These are phyloP conservation scores for Epirrhoe alternata DNA, from an alignment of 2,888 invertebrate species.

Conservation along the genomic window DNA sequence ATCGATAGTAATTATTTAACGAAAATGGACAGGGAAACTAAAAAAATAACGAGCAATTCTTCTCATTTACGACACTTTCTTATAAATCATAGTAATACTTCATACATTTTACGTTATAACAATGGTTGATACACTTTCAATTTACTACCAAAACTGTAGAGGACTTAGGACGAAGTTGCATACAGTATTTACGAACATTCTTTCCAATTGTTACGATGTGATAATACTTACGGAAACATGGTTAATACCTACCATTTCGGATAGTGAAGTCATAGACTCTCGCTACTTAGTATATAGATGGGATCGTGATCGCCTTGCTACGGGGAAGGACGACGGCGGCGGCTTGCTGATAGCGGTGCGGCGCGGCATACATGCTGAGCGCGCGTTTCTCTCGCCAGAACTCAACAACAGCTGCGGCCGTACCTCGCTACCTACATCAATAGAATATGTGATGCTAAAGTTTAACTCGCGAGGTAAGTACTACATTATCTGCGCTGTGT, in stretches of 20 bases:
- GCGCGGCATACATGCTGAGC: conserved; percentile 11
- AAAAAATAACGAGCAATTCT: neutral
- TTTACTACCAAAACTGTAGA: too few relatives aligned
- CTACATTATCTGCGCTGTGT: conserved; percentile 12
- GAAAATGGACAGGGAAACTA: too few relatives aligned
- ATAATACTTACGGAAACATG: conserved; percentile 4
- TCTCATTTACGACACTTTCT: neutral
- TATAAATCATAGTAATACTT: neutral
- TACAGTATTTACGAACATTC: neutral
- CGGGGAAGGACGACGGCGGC: conserved; percentile 8
- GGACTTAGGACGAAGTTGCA: conserved; percentile 9
- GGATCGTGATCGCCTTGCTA: neutral
- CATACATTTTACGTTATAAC: neutral
- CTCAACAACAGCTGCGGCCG: neutral
- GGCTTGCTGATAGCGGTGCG: conserved; percentile 14
- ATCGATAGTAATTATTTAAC: too few relatives aligned
- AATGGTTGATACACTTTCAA: conserved; percentile 3
- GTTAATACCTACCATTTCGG: neutral
- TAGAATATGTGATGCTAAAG: conserved; percentile 7
- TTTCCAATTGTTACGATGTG: neutral
- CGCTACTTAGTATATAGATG: conserved; percentile 4
- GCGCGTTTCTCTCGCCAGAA: conserved; percentile 1
- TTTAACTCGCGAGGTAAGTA: neutral
- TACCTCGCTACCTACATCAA: neutral
- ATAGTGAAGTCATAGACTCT: neutral